Base-by-base conservation (phyloP, 2,113 vertebrate species). In the Balaeniceps rex region DNA sequence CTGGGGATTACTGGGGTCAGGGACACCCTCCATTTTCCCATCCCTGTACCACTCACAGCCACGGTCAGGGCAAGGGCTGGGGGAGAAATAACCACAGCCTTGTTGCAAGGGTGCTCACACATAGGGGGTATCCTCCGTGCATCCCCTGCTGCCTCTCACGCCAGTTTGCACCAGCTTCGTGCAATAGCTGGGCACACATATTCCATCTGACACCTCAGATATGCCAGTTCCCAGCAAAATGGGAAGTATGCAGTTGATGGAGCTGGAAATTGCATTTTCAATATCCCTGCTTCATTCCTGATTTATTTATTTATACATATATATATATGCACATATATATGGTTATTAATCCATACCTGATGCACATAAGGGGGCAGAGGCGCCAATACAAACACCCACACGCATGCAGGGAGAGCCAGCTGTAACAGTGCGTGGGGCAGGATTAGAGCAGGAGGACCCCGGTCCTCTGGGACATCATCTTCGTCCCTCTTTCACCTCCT, bases 1-100 rank as follows among this genome's bases (percentile, higher is more conserved):
- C 92, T 97, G 92, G 61, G 93, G 90, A 97, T 95, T 97, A 97
- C 40, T 1, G 1, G 85, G 77, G 92, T 80, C 90, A 96, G 96
- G 82, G 88, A 94, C 95, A 92, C 69, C 88, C 92, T 97, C 94
- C 92, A 97, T 97, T 95, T 97, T 93, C 90, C 92, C 69, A 83
- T 83, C 83, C 83, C 83, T 4, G 0, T 61, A 44, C 44, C 54
- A 18, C n/a, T 88, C 7, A 0, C 60, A 83, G 68, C 1, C 0
- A 83, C 19, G 82, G 78, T 18, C 52, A 42, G 44, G 72, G 51
- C 18, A 26, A 38, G 38, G 42, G 61, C 38, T 36, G 70, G 33
- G 25, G 54, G 6, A 69, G 7, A 70, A 63, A 36, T 2, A 86
- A 63, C 44, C 31, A 2, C 63, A 22, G 82, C 34, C 58, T n/a